Evolutionary conservation across 2,113 vertebrate species (phyloP), one percentile per base, ranked within the genome.

Genomic region (Lepidiolamprologus cunningtoni): DNA sequence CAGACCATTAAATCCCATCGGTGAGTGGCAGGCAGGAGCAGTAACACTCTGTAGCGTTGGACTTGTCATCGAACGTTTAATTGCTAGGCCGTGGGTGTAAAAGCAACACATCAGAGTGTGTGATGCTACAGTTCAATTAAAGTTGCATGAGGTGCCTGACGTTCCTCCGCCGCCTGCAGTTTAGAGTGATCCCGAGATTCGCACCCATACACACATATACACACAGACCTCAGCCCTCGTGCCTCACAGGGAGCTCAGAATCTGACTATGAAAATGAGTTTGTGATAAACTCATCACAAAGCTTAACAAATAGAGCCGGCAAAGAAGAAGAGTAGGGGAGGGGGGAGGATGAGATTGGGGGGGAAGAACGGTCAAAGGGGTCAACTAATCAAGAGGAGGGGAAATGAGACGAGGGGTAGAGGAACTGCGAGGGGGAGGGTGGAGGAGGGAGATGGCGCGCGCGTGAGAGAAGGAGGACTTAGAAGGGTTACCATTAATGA

Each of bases 401-500:
- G 93, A 93, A 94, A 93, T 93, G 92, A 94, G 90, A 93, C 26
- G 40, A 82, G 55, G 88, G 80, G 92, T 76, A 76, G 68, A 88
- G 82, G 85, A 91, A 92, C 76, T 85, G 37, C 6, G 23, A 28
- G 45, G 40, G 66, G 50, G 68, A 50, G 21, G 31, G 80, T 37
- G 11, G 35, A 17, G 21, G 33, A 13, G 37, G 66, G 82, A 19
- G 73, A 54, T 26, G 10, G 79, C 37, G 54, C 21, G 14, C 28
- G 85, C 54, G 88, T n/a, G 71, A n/a, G 85, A 87, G 89, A 89
- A 86, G 78, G 86, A 83, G 81, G 91, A 89, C 90, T 93, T 89
- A 92, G 92, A 91, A 86, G 93, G 91, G 93, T 93, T 92, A 91
- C 94, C 91, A 90, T 93, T 95, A 95, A 95, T 95, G 92, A 94